phyloP scores from a whole-genome alignment of 2,797 vertebrate genomes.

The Schizothorax lantsangensis region DNA sequence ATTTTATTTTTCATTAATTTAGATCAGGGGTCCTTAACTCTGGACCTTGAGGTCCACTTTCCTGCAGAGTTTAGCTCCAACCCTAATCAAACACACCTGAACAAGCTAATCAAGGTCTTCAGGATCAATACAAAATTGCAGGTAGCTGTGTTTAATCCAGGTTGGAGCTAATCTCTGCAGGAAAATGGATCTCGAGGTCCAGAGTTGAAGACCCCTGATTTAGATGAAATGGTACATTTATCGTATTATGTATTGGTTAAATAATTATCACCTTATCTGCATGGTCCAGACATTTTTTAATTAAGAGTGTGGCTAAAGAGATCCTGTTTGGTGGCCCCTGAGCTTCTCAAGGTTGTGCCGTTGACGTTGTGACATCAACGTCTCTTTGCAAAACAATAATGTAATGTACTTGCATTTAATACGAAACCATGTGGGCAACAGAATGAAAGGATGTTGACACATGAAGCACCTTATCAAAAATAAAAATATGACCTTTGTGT shows the following conservation, averaged over 20 bases:
- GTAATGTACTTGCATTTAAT: neutral
- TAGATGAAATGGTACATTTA: neutral
- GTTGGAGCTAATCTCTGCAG: too few species aligned
- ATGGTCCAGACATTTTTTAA: neutral
- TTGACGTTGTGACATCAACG: neutral
- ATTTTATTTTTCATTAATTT: neutral
- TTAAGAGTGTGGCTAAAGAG: neutral
- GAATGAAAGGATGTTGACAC: neutral
- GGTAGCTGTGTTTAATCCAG: too few species aligned
- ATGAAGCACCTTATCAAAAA: neutral
- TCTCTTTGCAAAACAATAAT: neutral
- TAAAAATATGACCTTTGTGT: neutral
- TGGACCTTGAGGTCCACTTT: too few species aligned
- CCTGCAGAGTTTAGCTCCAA: too few species aligned
- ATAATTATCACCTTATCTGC: neutral
- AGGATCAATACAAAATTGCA: too few species aligned
- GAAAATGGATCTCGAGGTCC: too few species aligned
- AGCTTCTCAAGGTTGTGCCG: neutral
- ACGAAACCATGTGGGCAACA: neutral
- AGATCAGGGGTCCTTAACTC: too few species aligned
- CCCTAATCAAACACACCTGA: too few species aligned
- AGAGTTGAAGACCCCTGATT: too few species aligned
- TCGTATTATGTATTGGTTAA: neutral
- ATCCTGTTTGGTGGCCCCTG: neutral
- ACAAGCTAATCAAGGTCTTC: too few species aligned